A percentile compares a stretch with the other conserved stretches of the same genome.
Evolutionary conservation across 2,888 invertebrate genomes (phyloP).

Genomic region (Salpingus planirostris): DNA sequence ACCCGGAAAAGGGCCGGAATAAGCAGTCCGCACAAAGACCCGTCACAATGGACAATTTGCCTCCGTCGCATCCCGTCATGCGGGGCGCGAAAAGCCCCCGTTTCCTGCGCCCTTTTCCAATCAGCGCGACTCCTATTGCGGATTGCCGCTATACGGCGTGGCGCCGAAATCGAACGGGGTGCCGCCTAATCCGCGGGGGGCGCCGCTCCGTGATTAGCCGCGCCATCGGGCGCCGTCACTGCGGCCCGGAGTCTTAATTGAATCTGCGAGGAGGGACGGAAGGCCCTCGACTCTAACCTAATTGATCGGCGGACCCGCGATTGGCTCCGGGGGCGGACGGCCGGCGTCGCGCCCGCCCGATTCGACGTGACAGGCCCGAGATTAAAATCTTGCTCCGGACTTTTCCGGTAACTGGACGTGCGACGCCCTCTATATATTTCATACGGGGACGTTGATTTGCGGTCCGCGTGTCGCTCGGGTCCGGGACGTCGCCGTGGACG

Average conservation of each 20-base stretch:
- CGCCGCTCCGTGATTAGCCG: constrained; percentile 30
- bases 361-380: constrained; percentile 35
- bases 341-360: constrained; percentile 22
- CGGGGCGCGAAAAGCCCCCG: too few relatives aligned
- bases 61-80: too few relatives aligned
- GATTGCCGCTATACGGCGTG: constrained; percentile 1
- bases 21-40: too few relatives aligned
- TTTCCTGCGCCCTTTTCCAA: too few relatives aligned
- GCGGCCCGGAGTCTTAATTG: constrained; percentile 36
- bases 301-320: constrained; percentile 32
- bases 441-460: constrained; percentile 9
- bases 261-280: constrained; percentile 31
- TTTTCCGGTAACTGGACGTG: constrained; percentile 8
- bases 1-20: too few relatives aligned
- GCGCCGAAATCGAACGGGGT: constrained; percentile 15
- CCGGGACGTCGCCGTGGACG: constrained; percentile 1
- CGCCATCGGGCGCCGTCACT: constrained; percentile 31
- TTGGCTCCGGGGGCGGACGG: constrained; percentile 25
- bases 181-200: constrained; percentile 22
- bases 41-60: too few relatives aligned
- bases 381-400: constrained; percentile 24
- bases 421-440: constrained; percentile 9
- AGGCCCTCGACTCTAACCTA: constrained; percentile 30
- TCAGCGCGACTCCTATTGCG: not conserved
- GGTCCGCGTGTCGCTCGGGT: constrained; percentile 2